A percentile compares a stretch with the other conserved stretches of the same genome.
These are phyloP conservation scores for Euspilapteryx auroguttella DNA, from an alignment of 2,888 invertebrate species.

Conservation along the genomic window DNA sequence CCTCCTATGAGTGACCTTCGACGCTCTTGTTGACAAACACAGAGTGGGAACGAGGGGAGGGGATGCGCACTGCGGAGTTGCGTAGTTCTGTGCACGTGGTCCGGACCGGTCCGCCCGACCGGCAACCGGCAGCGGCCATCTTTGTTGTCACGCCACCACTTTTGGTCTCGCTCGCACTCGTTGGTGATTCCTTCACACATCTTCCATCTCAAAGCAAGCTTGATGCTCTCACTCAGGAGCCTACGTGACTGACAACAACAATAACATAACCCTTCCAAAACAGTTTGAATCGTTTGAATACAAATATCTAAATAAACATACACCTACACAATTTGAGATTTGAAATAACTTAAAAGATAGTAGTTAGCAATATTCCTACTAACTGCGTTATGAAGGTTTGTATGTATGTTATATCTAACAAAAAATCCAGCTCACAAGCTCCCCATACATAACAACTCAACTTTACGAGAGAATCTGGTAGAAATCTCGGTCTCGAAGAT, in stretches of 20 bases:
- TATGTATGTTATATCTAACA: no score
- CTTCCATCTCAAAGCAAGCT: constrained; percentile 15
- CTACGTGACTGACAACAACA: constrained; percentile 57
- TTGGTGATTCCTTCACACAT: constrained; percentile 13
- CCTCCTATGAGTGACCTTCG: constrained; percentile 48
- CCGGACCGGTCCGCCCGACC: constrained; percentile 41
- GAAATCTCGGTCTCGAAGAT: no score
- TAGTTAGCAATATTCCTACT: no score
- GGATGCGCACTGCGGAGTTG: no score
- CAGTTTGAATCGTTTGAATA: no score
- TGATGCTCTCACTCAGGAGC: constrained; percentile 12
- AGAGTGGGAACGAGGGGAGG: constrained; percentile 33
- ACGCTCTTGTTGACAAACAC: constrained; percentile 58
- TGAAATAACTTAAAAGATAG: no score
- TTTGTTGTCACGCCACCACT: constrained; percentile 55
- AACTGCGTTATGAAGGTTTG: no score
- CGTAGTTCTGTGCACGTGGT: constrained; percentile 56
- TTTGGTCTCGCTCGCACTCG: constrained; percentile 24
- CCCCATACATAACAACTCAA: no score
- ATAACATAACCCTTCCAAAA: constrained; percentile 22
- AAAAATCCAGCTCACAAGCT: no score
- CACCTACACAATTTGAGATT: no score
- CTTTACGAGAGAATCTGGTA: no score
- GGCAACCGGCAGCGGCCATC: constrained; percentile 50
- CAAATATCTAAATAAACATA: no score